Evolutionary conservation across 2,113 vertebrate genomes (phyloP).

Genomic region (Myrmecophaga tridactyla): DNA sequence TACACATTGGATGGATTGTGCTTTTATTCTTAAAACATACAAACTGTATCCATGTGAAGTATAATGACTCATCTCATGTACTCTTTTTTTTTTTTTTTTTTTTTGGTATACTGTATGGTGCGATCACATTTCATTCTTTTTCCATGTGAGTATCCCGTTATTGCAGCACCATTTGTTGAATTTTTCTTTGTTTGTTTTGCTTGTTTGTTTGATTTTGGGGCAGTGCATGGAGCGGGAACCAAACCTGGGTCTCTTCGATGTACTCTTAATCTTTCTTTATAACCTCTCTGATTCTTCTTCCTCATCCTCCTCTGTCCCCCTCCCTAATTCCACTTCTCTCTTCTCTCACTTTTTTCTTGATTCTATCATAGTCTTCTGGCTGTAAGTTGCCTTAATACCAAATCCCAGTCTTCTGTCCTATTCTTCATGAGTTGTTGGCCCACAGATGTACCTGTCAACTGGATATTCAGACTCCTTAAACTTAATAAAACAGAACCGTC

Average conservation of each 20-base stretch:
- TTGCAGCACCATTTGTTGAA: too few relatives aligned
- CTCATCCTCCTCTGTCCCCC: too few relatives aligned
- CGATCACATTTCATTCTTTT: too few relatives aligned
- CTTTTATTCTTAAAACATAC: neutral
- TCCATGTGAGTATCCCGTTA: too few relatives aligned
- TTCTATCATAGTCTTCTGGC: neutral
- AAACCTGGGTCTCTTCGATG: too few relatives aligned
- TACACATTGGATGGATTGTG: too few relatives aligned
- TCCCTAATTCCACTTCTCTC: neutral
- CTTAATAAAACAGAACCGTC: neutral
- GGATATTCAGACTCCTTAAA: neutral
- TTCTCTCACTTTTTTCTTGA: neutral
- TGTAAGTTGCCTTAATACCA: neutral
- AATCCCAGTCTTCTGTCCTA: neutral
- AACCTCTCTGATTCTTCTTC: neutral
- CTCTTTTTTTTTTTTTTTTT: too few relatives aligned
- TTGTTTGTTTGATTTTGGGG: too few relatives aligned
- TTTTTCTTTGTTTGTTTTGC: too few relatives aligned
- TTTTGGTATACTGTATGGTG: too few relatives aligned
- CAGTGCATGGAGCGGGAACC: too few relatives aligned
- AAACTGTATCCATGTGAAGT: neutral
- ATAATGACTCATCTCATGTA: neutral
- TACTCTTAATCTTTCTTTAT: neutral
- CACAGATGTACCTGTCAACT: neutral
- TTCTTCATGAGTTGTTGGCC: neutral